Percentiles rank a stretch among this genome's conserved stretches.
These are phyloP conservation scores for Gila orcuttii DNA, from an alignment of 2,113 vertebrate species.

Conservation along the genomic window DNA sequence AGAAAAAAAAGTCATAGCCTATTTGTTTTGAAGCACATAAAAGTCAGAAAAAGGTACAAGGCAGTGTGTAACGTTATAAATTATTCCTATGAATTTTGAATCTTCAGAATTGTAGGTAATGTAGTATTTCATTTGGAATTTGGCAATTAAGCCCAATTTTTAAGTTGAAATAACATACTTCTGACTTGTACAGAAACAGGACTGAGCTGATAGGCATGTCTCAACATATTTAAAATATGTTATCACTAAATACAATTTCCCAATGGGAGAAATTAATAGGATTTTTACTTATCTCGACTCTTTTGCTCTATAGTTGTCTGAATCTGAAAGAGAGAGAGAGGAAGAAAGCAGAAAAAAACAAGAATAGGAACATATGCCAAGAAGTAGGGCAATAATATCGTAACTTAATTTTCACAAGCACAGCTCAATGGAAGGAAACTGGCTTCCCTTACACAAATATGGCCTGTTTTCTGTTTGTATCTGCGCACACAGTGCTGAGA, in stretches of 20 bases:
- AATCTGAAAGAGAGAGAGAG: neutral
- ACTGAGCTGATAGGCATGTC: neutral
- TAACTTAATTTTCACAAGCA: neutral
- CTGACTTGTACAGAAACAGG: neutral
- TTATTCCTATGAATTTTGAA: neutral
- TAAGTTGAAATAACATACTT: neutral
- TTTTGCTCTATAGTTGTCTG: neutral
- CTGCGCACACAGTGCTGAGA: neutral
- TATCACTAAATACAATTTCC: neutral
- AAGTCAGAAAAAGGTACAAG: neutral
- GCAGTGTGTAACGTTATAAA: neutral
- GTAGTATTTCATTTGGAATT: too few relatives aligned
- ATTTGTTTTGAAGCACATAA: neutral
- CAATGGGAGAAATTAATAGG: neutral
- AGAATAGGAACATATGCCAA: slow-evolving; percentile 14
- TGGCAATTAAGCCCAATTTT: neutral
- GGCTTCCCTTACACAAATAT: neutral
- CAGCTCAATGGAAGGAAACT: neutral
- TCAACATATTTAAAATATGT: neutral
- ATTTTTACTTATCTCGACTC: neutral
- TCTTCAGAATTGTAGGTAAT: neutral
- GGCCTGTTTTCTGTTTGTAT: neutral
- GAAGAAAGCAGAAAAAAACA: neutral
- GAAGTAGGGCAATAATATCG: neutral
- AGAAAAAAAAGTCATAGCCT: neutral